Evolutionary conservation across 2,797 vertebrate species (phyloP).

Genomic region (Macrochelys suwanniensis): DNA sequence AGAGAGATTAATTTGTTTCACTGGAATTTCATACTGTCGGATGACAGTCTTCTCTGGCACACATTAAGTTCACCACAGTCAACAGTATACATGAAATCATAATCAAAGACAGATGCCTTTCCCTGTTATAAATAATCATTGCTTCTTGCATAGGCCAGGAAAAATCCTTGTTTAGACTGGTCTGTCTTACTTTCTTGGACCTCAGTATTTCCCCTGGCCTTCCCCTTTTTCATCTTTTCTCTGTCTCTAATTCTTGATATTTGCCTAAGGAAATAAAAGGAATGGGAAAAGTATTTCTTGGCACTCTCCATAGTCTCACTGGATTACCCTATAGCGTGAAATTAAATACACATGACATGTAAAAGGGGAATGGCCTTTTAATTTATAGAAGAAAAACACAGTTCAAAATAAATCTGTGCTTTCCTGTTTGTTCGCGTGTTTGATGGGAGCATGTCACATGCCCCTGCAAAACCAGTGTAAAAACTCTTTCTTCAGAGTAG

Average conservation of each 20-base stretch:
- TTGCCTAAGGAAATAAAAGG: conserved; percentile 78
- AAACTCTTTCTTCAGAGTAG: conserved; percentile 66
- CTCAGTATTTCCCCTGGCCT: conserved; percentile 70
- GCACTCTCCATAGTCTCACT: conserved; percentile 70
- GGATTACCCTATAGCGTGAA: conserved; percentile 79
- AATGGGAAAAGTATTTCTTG: conserved; percentile 78
- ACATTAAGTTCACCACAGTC: conserved; percentile 64
- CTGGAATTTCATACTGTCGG: conserved; percentile 74
- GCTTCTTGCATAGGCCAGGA: conserved; percentile 69
- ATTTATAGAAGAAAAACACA: conserved; percentile 74
- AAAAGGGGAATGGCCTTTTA: conserved; percentile 71
- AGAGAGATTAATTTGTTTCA: conserved; percentile 76
- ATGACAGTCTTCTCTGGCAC: conserved; percentile 75
- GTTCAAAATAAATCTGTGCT: conserved; percentile 74
- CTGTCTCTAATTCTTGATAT: conserved; percentile 74
- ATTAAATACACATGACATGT: conserved; percentile 82
- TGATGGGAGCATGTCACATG: conserved; percentile 70
- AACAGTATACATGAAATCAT: conserved; percentile 77
- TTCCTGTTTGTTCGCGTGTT: conserved; percentile 76
- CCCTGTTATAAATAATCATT: conserved; percentile 76
- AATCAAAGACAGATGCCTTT: conserved; percentile 82
- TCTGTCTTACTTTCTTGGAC: conserved; percentile 74
- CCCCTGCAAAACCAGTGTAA: conserved; percentile 60
- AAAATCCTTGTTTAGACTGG: conserved; percentile 80
- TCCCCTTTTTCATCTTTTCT: conserved; percentile 69